Conservation (phyloP, 2,888 invertebrate genomes). For the Oeneis ivallda region DNA sequence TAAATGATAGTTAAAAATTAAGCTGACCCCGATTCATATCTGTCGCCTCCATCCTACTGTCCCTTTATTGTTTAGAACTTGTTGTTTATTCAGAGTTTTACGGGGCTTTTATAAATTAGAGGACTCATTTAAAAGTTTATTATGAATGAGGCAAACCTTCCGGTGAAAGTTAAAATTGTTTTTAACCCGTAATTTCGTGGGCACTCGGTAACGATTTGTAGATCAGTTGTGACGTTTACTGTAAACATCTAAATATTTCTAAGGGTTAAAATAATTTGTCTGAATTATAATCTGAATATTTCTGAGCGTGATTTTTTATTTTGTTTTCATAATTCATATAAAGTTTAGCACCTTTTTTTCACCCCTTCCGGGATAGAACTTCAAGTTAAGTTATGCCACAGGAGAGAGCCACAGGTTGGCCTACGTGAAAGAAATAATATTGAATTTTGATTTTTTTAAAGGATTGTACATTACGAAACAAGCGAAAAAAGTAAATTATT, state of each 20-base stretch:
- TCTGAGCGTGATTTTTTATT: too few species aligned
- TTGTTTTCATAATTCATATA: too few species aligned
- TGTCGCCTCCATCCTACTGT: slow-evolving; percentile 21
- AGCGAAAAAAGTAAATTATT: too few species aligned
- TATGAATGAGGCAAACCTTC: slow-evolving; percentile 35
- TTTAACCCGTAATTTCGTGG: slow-evolving; percentile 28
- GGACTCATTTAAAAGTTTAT: slow-evolving; percentile 38
- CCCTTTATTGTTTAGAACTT: slow-evolving; percentile 36
- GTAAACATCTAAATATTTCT: neutral
- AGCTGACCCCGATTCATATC: neutral
- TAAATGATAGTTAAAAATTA: slow-evolving; percentile 3
- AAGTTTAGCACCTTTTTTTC: too few species aligned
- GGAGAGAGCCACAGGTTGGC: too few species aligned
- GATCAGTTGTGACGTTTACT: neutral
- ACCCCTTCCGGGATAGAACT: too few species aligned
- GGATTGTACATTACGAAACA: too few species aligned
- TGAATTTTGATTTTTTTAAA: too few species aligned
- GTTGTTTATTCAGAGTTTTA: slow-evolving; percentile 38
- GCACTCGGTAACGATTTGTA: slow-evolving; percentile 20
- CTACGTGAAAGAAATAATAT: too few species aligned
- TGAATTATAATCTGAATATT: too few species aligned
- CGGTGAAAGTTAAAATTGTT: slow-evolving; percentile 33
- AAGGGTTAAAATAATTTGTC: neutral
- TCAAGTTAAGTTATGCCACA: too few species aligned
- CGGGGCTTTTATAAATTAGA: slow-evolving; percentile 37